Evolutionary conservation across 2,888 invertebrate genomes (phyloP).

Genomic region (Idaea biselata): DNA sequence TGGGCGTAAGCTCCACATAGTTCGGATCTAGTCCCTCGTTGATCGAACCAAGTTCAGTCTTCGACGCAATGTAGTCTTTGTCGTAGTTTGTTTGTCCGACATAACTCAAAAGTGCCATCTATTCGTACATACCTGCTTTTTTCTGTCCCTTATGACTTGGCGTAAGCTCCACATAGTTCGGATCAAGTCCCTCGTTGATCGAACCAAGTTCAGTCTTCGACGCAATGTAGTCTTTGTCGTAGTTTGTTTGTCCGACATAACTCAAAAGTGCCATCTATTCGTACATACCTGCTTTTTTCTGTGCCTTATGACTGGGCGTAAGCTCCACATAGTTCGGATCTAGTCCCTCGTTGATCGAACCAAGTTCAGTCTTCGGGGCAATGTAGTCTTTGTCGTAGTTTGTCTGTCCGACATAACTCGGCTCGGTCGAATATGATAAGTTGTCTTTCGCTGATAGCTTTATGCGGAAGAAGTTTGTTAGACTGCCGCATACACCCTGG

Average conservation of each 20-base stretch:
- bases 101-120: no score
- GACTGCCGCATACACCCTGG: constrained; percentile 87
- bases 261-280: no score
- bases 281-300: constrained; percentile 28
- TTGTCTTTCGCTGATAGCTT: constrained; percentile 71
- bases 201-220: constrained; percentile 49
- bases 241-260: constrained; percentile 70
- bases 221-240: constrained; percentile 63
- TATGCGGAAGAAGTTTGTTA: constrained; percentile 84
- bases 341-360: constrained; percentile 64
- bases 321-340: constrained; percentile 60
- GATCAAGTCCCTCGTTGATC: constrained; percentile 65
- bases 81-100: constrained; percentile 71
- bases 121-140: constrained; percentile 16
- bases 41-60: constrained; percentile 51
- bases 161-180: constrained; percentile 58
- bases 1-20: constrained; percentile 56
- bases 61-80: constrained; percentile 58
- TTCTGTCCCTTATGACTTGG: constrained; percentile 43
- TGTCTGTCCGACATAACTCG: constrained; percentile 70
- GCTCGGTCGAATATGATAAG: constrained; percentile 70
- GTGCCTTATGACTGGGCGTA: constrained; percentile 45
- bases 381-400: constrained; percentile 69
- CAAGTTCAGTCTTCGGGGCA: constrained; percentile 46
- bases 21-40: constrained; percentile 64